Conservation (phyloP, 2,113 vertebrate genomes). For the Muntiacus reevesi region DNA sequence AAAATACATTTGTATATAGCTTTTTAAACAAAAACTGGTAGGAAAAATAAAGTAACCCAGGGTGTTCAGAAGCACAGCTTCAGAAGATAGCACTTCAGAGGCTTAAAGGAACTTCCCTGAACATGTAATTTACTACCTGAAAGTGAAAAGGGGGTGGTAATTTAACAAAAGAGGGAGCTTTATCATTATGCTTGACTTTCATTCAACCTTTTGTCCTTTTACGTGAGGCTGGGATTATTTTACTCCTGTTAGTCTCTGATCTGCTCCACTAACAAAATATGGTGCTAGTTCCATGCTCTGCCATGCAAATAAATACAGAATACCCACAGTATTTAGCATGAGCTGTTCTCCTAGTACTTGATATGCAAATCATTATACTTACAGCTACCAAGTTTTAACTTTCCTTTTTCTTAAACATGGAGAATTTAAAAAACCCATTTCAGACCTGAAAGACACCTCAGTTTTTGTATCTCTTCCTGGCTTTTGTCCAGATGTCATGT, state of each 20-base stretch:
- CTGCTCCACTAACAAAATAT: not conserved
- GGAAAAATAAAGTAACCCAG: not conserved
- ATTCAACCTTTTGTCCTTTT: not conserved
- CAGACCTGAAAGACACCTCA: slow-evolving; percentile 37
- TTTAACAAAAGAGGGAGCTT: not conserved
- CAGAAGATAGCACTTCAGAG: not conserved
- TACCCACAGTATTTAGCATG: not conserved
- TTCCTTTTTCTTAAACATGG: not conserved
- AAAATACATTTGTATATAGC: not conserved
- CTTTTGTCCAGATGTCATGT: slow-evolving; percentile 51
- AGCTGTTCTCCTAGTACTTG: not conserved
- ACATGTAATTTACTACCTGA: not conserved
- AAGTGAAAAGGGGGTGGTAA: not conserved
- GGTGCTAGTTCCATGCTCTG: not conserved
- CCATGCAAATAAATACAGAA: not conserved
- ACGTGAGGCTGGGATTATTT: not conserved
- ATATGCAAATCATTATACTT: not conserved
- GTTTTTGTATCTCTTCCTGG: slow-evolving; percentile 40
- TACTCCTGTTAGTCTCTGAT: not conserved
- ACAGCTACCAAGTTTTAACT: not conserved
- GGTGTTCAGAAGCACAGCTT: not conserved
- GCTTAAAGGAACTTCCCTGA: not conserved
- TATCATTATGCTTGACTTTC: not conserved
- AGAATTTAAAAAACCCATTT: not conserved
- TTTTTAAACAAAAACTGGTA: not conserved